Base-by-base conservation (phyloP, 2,888 invertebrate genomes). In the Hemaris fuciformis region DNA sequence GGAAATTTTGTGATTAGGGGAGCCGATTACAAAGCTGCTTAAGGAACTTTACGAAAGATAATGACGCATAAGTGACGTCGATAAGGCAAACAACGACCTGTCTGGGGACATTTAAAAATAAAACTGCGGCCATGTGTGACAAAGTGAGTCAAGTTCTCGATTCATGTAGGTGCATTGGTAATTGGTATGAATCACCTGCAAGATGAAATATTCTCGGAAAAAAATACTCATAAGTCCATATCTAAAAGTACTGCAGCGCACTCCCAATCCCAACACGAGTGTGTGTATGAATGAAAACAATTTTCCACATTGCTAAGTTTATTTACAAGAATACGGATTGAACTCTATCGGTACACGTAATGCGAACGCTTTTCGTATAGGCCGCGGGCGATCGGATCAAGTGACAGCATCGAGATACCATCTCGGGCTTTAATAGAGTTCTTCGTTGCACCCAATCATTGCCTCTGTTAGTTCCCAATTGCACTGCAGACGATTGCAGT, bases 401-500 rank as follows among this genome's bases (percentile, higher is more conserved):
- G 84, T 84, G 87, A 87, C 87, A 86, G 81, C 80, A 65, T 66
- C 77, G 75, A 81, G 88, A 89, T 87, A 85, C 79, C 83, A 84
- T 87, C 86, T 80, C 80, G 73, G 79, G 76, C n/a, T 81, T 75
- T 88, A 88, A 89, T 87, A 81, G 89, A 88, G 84, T 87, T 87
- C 81, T 83, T 83, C 81, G 81, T 69, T 85, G 87, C 85, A 85
- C 79, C 87, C 84, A 84, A 87, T 88, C 83, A 85, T 80, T 82
- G 84, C 80, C 76, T 70, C 74, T 71, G 75, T 73, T 73, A 69
- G 70, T 71, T 72, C 67, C 68, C 71, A 76, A 74, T 72, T 66
- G 68, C 67, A 67, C 68, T 69, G 71, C 70, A 75, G 73, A 71
- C 77, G 76, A 73, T 73, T 62, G 64, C 62, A 64, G 68, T 72